These are phyloP conservation scores for Carabus problematicus DNA, from an alignment of 2,888 invertebrate species.

Conservation along the genomic window DNA sequence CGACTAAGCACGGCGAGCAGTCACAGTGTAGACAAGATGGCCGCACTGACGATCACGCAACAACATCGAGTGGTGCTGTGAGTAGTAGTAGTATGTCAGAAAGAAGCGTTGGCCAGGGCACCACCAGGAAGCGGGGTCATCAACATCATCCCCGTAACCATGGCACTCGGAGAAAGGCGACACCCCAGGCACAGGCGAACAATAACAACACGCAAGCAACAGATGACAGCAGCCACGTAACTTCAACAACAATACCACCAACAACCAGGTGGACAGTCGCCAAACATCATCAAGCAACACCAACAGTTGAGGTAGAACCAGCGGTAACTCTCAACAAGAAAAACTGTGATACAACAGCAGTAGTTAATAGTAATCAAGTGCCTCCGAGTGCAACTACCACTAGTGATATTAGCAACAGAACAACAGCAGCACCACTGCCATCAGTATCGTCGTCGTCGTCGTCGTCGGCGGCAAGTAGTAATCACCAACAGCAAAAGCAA, in stretches of 20 bases:
- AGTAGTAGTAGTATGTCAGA: conserved; percentile 62
- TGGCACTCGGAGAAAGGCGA: conserved; percentile 59
- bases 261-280: conserved; percentile 46
- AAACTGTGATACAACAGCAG: conserved; percentile 5
- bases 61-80: conserved; percentile 43
- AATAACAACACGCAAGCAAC: conserved; percentile 54
- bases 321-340: conserved; percentile 16
- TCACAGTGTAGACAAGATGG: conserved; percentile 66
- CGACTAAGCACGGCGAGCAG: conserved; percentile 20
- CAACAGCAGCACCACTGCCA: conserved; percentile 53
- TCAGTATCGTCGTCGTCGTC: conserved; percentile 50
- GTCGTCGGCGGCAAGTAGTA: conserved; percentile 23
- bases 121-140: conserved; percentile 73
- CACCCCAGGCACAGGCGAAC: conserved; percentile 45
- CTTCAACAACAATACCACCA: conserved; percentile 60
- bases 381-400: conserved; percentile 45
- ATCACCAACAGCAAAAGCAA: conserved; percentile 17
- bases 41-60: conserved; percentile 63
- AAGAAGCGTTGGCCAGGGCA: conserved; percentile 67
- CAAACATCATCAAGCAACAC: background rate
- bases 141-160: conserved; percentile 77
- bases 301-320: conserved; percentile 1
- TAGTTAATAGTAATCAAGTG: conserved; percentile 42
- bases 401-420: conserved; percentile 46
- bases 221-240: conserved; percentile 48